A percentile compares a stretch with the other conserved stretches of the same genome.
phyloP scores from a whole-genome alignment of 2,888 invertebrate species.

The Amphimallon solstitiale region DNA sequence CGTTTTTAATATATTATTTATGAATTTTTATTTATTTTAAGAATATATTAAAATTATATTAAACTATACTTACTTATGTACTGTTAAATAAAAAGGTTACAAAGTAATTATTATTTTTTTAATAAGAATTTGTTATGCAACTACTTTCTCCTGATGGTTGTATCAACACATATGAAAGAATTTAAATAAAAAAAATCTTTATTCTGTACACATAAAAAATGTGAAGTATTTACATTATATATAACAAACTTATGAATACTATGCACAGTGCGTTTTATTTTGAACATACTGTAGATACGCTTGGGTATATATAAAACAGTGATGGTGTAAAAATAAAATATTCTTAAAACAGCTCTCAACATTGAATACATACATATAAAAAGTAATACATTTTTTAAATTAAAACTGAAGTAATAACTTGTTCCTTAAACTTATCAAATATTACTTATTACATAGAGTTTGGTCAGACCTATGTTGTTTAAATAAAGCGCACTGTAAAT shows the following conservation, averaged over 20 bases:
- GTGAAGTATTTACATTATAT: conserved; percentile 17
- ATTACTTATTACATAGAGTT: too few species aligned
- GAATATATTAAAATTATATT: conserved; percentile 14
- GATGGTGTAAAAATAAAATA: too few species aligned
- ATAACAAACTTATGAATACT: not conserved
- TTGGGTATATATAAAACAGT: not conserved
- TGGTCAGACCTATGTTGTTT: not conserved
- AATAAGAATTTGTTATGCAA: too few species aligned
- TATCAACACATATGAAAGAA: not conserved
- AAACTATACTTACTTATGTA: not conserved
- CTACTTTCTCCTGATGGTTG: not conserved
- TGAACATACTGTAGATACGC: not conserved
- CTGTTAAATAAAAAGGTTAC: conserved; percentile 13
- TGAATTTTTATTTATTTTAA: conserved; percentile 5
- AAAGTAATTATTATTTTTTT: too few species aligned
- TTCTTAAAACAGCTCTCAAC: too few species aligned
- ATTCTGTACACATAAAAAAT: conserved; percentile 19
- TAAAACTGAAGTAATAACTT: too few species aligned
- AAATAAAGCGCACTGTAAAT: conserved; percentile 15
- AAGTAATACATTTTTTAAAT: too few species aligned
- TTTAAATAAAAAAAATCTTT: conserved; percentile 21
- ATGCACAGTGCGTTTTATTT: conserved; percentile 23
- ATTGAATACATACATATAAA: too few species aligned
- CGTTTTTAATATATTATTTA: conserved; percentile 8
- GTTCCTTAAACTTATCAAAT: too few species aligned